Percentiles rank a stretch among this genome's conserved stretches.
Conservation (phyloP, 37 sponge, comb jelly and placozoan genomes). For the Chondrosia reniformis region DNA sequence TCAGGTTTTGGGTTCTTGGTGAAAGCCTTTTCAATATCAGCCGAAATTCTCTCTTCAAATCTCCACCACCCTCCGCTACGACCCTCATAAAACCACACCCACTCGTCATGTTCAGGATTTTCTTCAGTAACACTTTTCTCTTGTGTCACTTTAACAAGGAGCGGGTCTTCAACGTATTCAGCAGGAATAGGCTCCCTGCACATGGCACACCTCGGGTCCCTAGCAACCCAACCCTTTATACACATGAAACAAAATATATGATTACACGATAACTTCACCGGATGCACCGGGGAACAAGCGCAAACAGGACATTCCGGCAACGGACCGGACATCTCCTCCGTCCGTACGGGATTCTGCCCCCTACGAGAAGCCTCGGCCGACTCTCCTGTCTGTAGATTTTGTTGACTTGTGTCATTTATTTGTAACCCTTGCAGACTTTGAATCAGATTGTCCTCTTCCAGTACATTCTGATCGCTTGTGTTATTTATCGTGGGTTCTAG, state of each 20-base stretch:
- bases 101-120: neutral
- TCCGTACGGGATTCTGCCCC: neutral
- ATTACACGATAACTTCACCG: conserved; percentile 76
- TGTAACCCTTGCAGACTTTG: neutral
- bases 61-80: conserved; percentile 88
- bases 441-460: neutral
- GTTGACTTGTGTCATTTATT: neutral
- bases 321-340: neutral
- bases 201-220: conserved; percentile 59
- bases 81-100: conserved; percentile 78
- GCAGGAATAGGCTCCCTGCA: conserved; percentile 69
- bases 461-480: neutral
- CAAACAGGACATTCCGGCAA: conserved; percentile 70
- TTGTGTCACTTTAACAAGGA: neutral
- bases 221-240: conserved; percentile 78
- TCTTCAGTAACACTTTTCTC: neutral
- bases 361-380: neutral
- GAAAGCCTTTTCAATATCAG: conserved; percentile 65
- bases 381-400: neutral
- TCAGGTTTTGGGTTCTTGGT: neutral
- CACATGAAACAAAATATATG: conserved; percentile 94
- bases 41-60: conserved; percentile 71
- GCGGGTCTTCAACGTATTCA: conserved; percentile 46
- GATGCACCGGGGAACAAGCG: conserved; percentile 44
- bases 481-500: neutral